Base-by-base conservation (phyloP, 2,888 invertebrate genomes). In the Drosophila borborema region DNA sequence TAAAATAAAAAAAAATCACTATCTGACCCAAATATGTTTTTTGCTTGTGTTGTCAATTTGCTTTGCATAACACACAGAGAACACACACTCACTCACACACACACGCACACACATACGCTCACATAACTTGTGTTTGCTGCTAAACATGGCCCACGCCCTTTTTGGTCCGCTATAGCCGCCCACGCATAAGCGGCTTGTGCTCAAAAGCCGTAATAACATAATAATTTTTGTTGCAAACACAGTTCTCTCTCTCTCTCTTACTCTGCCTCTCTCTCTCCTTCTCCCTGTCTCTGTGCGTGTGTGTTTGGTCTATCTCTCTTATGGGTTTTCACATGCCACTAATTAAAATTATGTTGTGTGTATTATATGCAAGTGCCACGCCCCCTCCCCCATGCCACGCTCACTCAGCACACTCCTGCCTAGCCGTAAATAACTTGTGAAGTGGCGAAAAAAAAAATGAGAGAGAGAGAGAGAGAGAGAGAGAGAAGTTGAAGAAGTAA, bases 161-260 rank as follows among this genome's bases (percentile, higher is more conserved):
- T 20, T 12, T 48, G 36, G 36, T 12, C 31, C 20, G 53, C 53
- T 62, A 62, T 51, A 66, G 48, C 77, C 68, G 71, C 65, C 67
- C 74, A 81, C 75, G 81, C 86, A 79, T 85, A 78, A 64, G 78
- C 78, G 55, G 69, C 74, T 76, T 76, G 71, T 72, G 70, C 76
- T 85, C 82, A 84, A 85, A 86, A 85, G 78, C 80, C 80, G 81
- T 86, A 86, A 83, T 86, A 83, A 84, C 81, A 81, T 83, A 86
- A 84, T 68, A 74, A 67, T 78, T 74, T 77, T 77, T 74, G 58
- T 66, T 64, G 64, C 78, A 58, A 66, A 41, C 54, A 59, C 40
- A 62, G 67, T 78, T 82, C 72, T 1, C 38, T 8, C 40, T 14
- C 28, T 31, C 28, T 38, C 4, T 31, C 10, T 3, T 10, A 70